Evolutionary conservation across 2,797 vertebrate genomes (phyloP), one percentile per base, ranked within the genome.

Genomic region (Pseudocheirus occidentalis): DNA sequence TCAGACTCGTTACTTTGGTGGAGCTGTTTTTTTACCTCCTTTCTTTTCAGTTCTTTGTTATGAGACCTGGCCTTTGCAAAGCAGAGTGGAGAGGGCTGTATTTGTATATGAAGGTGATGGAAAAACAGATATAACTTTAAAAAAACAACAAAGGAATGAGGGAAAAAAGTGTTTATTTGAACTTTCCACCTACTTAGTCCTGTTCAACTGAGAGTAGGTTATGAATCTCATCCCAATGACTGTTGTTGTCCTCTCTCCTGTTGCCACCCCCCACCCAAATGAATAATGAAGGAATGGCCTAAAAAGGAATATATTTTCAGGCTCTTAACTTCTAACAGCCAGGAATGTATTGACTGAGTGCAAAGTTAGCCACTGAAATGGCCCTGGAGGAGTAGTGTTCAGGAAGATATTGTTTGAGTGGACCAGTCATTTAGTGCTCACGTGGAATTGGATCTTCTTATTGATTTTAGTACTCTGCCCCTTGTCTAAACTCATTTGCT

Each of bases 381-480:
- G 27, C 53, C 54, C 40, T 81, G 73, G 6, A 58, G 40, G 31
- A 55, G 27, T n/a, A 5, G 91, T 62, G 62, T 93, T 87, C n/a
- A 91, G 91, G 59, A 94, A 90, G 93, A 93, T 40, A 56, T 91
- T 34, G 93, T 27, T 81, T 40, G 21, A 58, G 81, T 24, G 57
- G 55, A 81, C 9, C 16, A 93, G 40, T 90, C 52, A 94, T 81
- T 94, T 95, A 62, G 92, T 59, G n/a, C 53, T 94, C 50, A n/a
- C 54, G 56, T 55, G 31, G 6, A 56, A 4, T 94, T 94, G 62
- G 46, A 90, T 93, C 53, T 90, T 89, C 27, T 54, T 94, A 50
- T 46, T 89, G 28, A 94, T 91, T 94, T 95, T 59, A 95, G 93
- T 90, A 52, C 1, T 24, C 90, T 40, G 0, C 3, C 56, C 0